Percentiles rank a stretch among this genome's conserved stretches.
phyloP scores from a whole-genome alignment of 2,797 vertebrate genomes.

The Poecilia wingei region DNA sequence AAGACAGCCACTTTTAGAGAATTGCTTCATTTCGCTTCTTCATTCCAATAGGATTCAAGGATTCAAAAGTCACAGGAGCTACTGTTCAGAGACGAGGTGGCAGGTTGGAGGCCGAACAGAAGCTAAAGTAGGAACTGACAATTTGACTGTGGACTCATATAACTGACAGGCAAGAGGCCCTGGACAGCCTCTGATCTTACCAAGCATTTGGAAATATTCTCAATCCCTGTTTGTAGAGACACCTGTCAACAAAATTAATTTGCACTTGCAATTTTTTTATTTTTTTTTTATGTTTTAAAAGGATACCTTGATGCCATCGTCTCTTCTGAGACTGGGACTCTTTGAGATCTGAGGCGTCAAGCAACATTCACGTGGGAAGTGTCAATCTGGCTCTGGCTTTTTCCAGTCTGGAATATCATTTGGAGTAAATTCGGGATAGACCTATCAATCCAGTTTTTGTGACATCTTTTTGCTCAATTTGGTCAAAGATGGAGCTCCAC shows the following conservation, averaged over 20 bases:
- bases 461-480: slow-evolving; percentile 19
- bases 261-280: background rate
- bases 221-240: slow-evolving; percentile 13
- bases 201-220: slow-evolving; percentile 46
- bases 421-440: slow-evolving; percentile 41
- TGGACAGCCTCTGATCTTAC: slow-evolving; percentile 25
- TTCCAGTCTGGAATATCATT: slow-evolving; percentile 39
- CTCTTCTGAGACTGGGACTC: slow-evolving; percentile 32
- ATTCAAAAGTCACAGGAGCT: slow-evolving; percentile 53
- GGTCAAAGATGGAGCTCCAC: slow-evolving; percentile 58
- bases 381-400: slow-evolving; percentile 34
- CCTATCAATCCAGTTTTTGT: slow-evolving; percentile 32
- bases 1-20: slow-evolving; percentile 42
- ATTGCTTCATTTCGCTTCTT: slow-evolving; percentile 33
- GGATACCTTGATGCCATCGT: slow-evolving; percentile 20
- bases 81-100: slow-evolving; percentile 11
- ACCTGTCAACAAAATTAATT: slow-evolving; percentile 17
- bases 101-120: slow-evolving; percentile 39
- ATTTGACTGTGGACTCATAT: slow-evolving; percentile 46
- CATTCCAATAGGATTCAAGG: slow-evolving; percentile 41
- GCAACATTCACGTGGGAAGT: slow-evolving; percentile 16
- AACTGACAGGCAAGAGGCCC: slow-evolving; percentile 50
- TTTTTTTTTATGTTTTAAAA: slow-evolving; percentile 31
- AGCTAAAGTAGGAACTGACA: slow-evolving; percentile 54
- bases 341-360: slow-evolving; percentile 11